Evolutionary conservation across 2,797 vertebrate genomes (phyloP).

Genomic region (Aselliscus stoliczkanus): DNA sequence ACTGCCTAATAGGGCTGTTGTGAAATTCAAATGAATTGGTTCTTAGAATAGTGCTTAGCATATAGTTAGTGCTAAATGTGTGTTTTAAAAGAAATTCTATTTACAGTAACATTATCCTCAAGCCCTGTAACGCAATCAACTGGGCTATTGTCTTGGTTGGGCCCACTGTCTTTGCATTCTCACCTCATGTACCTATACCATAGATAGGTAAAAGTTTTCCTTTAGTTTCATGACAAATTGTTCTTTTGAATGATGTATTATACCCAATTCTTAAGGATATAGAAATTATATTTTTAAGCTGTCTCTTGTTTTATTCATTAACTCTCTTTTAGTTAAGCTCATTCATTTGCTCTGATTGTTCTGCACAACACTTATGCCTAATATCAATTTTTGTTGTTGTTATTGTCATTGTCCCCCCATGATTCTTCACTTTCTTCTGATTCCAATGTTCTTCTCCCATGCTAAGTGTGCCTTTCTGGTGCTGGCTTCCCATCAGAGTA

Average conservation of each 20-base stretch:
- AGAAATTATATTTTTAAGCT: not conserved
- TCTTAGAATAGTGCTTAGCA: not conserved
- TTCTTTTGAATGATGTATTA: not conserved
- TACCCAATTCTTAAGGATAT: not conserved
- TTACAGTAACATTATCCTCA: not conserved
- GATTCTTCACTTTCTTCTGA: not conserved
- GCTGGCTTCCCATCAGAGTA: not conserved
- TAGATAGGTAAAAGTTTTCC: not conserved
- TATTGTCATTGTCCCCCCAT: not conserved
- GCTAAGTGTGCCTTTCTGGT: not conserved
- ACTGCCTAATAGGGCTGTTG: not conserved
- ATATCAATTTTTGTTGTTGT: not conserved
- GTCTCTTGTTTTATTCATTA: not conserved
- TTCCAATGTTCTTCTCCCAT: not conserved
- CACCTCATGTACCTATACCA: not conserved
- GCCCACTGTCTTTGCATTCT: not conserved
- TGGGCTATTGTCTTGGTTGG: not conserved
- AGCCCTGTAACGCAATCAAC: not conserved
- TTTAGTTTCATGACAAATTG: not conserved
- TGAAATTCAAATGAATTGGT: conserved; percentile 6
- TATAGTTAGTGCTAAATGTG: not conserved
- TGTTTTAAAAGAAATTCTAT: conserved; percentile 17
- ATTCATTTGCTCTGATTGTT: not conserved
- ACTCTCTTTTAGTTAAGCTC: not conserved
- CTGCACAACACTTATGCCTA: not conserved